A percentile compares a stretch with the other conserved stretches of the same genome.
phyloP scores from a whole-genome alignment of 2,113 vertebrate species.

The Otocyon megalotis region DNA sequence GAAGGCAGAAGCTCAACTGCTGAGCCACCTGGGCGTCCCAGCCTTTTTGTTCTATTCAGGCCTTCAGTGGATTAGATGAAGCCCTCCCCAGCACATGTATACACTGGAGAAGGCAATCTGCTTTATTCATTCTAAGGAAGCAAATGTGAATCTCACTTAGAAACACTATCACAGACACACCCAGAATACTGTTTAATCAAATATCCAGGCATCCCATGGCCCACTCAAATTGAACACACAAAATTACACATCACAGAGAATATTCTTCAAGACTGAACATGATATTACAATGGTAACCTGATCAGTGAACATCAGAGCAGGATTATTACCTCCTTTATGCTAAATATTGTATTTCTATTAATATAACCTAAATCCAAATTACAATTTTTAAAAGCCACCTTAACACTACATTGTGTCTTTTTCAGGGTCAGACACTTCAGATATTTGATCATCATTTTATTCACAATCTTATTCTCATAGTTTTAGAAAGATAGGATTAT shows the following conservation, averaged over 20 bases:
- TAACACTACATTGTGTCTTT: neutral
- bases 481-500: neutral
- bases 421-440: neutral
- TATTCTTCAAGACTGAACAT: neutral
- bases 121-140: neutral
- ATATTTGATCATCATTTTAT: neutral
- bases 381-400: neutral
- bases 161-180: neutral
- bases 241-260: neutral
- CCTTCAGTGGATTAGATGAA: neutral
- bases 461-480: neutral
- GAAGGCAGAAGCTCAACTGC: no score
- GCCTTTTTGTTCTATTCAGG: neutral
- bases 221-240: neutral
- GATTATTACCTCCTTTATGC: neutral
- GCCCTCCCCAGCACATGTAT: neutral
- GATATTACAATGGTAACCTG: neutral
- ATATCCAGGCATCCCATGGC: neutral
- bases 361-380: neutral
- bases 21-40: no score
- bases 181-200: neutral
- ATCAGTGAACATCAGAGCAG: neutral
- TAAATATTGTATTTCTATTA: neutral
- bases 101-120: neutral
- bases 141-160: neutral